Evolutionary conservation across 2,888 invertebrate species (phyloP).

Genomic region (Rhimphoctona megacephalus): DNA sequence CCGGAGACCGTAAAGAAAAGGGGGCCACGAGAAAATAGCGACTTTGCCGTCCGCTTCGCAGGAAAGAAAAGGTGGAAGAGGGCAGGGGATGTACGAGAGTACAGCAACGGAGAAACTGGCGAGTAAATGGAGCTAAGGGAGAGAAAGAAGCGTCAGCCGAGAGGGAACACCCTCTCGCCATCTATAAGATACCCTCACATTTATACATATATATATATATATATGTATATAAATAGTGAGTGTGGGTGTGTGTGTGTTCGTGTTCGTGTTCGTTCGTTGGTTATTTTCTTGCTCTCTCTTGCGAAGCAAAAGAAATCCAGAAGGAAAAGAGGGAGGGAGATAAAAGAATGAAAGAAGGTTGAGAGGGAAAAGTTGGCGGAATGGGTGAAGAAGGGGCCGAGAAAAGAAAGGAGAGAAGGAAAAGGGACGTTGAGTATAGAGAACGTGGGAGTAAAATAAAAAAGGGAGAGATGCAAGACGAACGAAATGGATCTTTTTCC

Average conservation of each 20-base stretch:
- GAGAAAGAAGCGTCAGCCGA: conserved; percentile 81
- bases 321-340: conserved; percentile 47
- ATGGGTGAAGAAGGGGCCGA: conserved; percentile 78
- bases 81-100: conserved; percentile 80
- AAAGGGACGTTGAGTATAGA: conserved; percentile 78
- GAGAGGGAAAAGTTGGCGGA: conserved; percentile 61
- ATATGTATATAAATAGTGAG: neutral
- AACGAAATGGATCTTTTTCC: conserved; percentile 56
- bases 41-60: conserved; percentile 81
- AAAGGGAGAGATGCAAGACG: conserved; percentile 53
- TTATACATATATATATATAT: conserved; percentile 7
- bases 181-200: conserved; percentile 7
- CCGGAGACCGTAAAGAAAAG: conserved; percentile 79
- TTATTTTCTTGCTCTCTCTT: conserved; percentile 35
- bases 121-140: conserved; percentile 83
- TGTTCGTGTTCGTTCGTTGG: neutral
- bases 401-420: conserved; percentile 68
- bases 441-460: conserved; percentile 60
- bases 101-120: conserved; percentile 77
- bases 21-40: conserved; percentile 82
- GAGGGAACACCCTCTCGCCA: conserved; percentile 60
- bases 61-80: conserved; percentile 74
- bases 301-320: conserved; percentile 44
- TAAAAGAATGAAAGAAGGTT: conserved; percentile 47
- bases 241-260: neutral